A percentile compares a stretch with the other conserved stretches of the same genome.
These are phyloP conservation scores for Trichogramma evanescens DNA, from an alignment of 2,888 invertebrate genomes.

Conservation along the genomic window DNA sequence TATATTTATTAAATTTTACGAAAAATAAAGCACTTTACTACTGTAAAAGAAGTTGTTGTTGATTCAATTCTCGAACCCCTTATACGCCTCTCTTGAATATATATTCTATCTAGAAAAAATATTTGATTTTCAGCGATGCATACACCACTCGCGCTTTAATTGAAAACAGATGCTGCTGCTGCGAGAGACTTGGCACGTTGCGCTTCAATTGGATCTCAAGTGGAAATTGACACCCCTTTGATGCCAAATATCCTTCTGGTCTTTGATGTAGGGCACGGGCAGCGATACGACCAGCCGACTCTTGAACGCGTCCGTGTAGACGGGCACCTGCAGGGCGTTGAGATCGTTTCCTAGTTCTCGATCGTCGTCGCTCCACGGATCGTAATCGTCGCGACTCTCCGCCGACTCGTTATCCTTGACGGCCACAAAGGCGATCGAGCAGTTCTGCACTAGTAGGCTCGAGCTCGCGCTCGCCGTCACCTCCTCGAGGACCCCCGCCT, in stretches of 20 bases:
- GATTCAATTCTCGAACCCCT: neutral
- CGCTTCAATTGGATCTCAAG: constrained; percentile 25
- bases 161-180: neutral
- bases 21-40: constrained; percentile 39
- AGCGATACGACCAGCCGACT: constrained; percentile 36
- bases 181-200: neutral
- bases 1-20: constrained; percentile 37
- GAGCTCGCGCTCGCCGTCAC: constrained; percentile 37
- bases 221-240: constrained; percentile 40
- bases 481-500: constrained; percentile 35
- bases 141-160: too few relatives aligned
- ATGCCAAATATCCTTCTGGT: constrained; percentile 37
- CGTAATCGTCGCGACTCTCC: constrained; percentile 11
- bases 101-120: neutral
- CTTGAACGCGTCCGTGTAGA: constrained; percentile 37
- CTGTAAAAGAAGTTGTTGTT: constrained; percentile 10
- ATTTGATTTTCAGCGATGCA: neutral
- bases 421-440: constrained; percentile 31
- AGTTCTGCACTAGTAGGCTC: constrained; percentile 34
- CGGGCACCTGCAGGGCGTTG: constrained; percentile 33
- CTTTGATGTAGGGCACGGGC: constrained; percentile 34
- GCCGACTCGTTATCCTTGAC: constrained; percentile 24
- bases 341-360: constrained; percentile 22
- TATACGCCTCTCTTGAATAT: neutral
- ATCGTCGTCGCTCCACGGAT: constrained; percentile 8